phyloP scores from a whole-genome alignment of 2,113 vertebrate species.

The Balaenoptera acutorostrata region DNA sequence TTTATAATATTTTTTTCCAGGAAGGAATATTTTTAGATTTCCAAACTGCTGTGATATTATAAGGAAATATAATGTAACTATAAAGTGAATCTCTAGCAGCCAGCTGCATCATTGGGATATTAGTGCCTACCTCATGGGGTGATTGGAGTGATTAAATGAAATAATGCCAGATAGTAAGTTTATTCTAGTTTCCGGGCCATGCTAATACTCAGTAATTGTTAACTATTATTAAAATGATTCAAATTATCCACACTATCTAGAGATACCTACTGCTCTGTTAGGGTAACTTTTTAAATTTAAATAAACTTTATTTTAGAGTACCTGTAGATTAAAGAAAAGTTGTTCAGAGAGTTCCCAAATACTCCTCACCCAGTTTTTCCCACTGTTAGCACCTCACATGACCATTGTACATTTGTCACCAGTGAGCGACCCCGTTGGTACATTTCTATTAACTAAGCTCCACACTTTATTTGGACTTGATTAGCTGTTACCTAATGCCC shows the following conservation, averaged over 20 bases:
- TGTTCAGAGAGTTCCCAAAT: not conserved
- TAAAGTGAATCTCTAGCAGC: not conserved
- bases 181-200: not conserved
- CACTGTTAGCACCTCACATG: not conserved
- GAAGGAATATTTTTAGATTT: not conserved
- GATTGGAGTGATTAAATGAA: not conserved
- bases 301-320: not conserved
- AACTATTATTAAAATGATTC: not conserved
- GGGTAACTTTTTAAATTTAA: not conserved
- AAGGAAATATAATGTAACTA: not conserved
- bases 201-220: not conserved
- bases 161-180: not conserved
- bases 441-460: not conserved
- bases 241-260: not conserved
- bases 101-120: not conserved
- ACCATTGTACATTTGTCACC: not conserved
- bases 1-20: not conserved
- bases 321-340: not conserved
- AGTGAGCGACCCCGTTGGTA: not conserved
- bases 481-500: not conserved
- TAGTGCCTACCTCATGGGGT: too few species aligned
- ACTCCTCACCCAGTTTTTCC: not conserved
- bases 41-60: not conserved
- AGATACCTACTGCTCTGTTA: not conserved
- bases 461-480: not conserved